These are phyloP conservation scores for Microcebus murinus DNA, from an alignment of 2,113 vertebrate genomes.

Conservation along the genomic window DNA sequence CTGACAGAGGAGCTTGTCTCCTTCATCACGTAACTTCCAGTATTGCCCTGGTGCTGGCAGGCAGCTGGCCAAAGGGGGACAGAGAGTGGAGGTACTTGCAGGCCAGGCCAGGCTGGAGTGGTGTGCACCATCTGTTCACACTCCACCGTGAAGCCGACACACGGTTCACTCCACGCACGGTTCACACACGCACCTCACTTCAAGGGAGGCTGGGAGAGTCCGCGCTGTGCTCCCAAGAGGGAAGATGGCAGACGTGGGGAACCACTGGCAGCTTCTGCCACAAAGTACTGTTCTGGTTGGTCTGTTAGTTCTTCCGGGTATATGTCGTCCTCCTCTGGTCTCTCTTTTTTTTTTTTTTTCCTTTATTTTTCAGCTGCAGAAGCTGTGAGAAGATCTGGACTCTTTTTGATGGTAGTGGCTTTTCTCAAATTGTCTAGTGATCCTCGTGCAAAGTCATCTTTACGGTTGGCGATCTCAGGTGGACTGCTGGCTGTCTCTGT, in stretches of 20 bases:
- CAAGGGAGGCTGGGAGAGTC: neutral
- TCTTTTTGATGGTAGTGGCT: neutral
- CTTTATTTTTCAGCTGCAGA: too few relatives aligned
- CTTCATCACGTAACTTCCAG: neutral
- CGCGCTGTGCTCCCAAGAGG: neutral
- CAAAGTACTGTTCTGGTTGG: neutral
- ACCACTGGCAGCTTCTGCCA: neutral
- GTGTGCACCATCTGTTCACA: neutral
- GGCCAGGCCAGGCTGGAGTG: neutral
- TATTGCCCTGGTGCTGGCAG: neutral
- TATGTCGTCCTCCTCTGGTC: neutral
- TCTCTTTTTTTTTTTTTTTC: neutral
- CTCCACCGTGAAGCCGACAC: neutral
- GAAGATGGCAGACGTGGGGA: neutral
- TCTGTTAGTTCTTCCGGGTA: neutral
- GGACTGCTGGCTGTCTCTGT: neutral
- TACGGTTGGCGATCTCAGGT: neutral
- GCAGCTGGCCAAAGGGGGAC: neutral
- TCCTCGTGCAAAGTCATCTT: neutral
- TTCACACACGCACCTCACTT: neutral
- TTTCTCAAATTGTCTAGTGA: neutral
- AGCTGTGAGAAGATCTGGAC: too few relatives aligned
- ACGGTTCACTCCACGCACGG: too few relatives aligned
- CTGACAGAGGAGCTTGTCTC: neutral
- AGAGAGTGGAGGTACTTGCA: neutral